Evolutionary conservation across 30 jellyfish, hydroid and myxozoan species (phyloP).

Genomic region (Cassiopea andromeda): DNA sequence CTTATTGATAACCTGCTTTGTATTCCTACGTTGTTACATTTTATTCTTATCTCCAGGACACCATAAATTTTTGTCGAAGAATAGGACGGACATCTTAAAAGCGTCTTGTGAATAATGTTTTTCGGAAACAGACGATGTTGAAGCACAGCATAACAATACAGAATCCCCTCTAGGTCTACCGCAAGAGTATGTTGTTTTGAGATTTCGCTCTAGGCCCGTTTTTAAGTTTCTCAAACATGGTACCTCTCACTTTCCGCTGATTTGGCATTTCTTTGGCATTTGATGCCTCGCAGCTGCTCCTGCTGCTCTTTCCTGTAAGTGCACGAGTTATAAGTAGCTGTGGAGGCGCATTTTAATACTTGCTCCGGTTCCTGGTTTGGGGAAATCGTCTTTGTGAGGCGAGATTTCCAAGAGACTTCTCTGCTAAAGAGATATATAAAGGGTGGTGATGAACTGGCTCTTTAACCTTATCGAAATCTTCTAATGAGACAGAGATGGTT

Average conservation of each 20-base stretch:
- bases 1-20: conserved; percentile 6
- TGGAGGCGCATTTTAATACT: neutral
- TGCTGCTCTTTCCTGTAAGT: neutral
- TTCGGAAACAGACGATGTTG: neutral
- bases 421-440: neutral
- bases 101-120: neutral
- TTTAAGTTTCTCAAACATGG: neutral
- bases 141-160: neutral
- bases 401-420: neutral
- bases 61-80: neutral
- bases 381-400: neutral
- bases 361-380: neutral
- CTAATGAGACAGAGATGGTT: neutral
- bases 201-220: neutral
- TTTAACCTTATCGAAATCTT: neutral
- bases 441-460: neutral
- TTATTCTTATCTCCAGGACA: neutral
- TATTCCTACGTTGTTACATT: neutral
- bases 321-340: neutral
- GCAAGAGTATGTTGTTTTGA: neutral
- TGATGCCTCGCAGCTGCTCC: neutral
- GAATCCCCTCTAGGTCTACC: neutral
- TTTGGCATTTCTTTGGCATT: neutral
- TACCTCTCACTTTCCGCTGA: neutral
- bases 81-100: neutral